Evolutionary conservation across 2,113 vertebrate genomes (phyloP).

Genomic region (Egretta garzetta): DNA sequence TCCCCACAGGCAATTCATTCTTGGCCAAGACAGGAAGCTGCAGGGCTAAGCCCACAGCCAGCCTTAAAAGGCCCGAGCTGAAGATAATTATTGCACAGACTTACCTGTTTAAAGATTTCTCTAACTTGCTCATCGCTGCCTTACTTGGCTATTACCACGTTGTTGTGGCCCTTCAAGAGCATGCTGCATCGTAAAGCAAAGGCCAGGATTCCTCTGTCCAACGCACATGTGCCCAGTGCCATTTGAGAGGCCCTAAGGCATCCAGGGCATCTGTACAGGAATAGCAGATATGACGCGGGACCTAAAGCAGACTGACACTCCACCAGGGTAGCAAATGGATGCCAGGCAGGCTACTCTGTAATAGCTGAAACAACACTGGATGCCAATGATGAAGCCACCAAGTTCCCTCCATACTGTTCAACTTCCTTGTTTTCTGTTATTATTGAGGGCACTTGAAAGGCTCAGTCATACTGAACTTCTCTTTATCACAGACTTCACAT

Average conservation of each 20-base stretch:
- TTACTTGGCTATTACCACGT: not conserved
- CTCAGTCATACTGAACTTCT: not conserved
- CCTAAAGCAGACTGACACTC: not conserved
- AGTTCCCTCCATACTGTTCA: not conserved
- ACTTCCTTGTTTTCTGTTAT: not conserved
- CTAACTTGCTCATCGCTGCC: not conserved
- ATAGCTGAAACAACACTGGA: not conserved
- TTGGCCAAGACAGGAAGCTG: not conserved
- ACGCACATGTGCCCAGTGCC: not conserved
- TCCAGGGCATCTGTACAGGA: conserved; percentile 5
- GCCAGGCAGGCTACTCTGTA: not conserved
- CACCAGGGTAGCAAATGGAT: not conserved
- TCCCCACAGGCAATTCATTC: not conserved
- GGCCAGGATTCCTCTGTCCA: not conserved
- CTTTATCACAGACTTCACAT: not conserved
- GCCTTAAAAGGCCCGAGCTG: not conserved
- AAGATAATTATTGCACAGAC: not conserved
- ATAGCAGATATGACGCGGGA: conserved; percentile 36
- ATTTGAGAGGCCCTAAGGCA: conserved; percentile 21
- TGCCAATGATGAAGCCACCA: not conserved
- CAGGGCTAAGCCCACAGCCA: not conserved
- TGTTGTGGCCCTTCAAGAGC: not conserved
- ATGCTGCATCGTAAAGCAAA: accelerated
- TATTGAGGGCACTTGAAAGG: not conserved
- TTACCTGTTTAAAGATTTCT: not conserved